Evolutionary conservation across 2,888 invertebrate genomes (phyloP).

Genomic region (Osmoderma eremita): DNA sequence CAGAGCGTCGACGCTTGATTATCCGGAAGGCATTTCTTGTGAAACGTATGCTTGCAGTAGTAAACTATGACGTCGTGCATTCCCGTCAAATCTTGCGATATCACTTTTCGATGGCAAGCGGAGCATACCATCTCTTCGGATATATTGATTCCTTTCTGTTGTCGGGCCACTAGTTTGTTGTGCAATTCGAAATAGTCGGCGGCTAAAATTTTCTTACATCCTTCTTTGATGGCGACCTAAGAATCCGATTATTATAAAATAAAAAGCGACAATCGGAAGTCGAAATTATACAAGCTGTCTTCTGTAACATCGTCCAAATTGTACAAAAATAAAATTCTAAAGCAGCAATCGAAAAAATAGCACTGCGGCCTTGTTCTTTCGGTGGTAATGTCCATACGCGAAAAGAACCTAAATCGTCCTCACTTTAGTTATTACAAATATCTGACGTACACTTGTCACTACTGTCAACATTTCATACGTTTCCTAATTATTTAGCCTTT

Average conservation of each 20-base stretch:
- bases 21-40: constrained; percentile 81
- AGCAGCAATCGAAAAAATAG: too few relatives aligned
- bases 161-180: constrained; percentile 80
- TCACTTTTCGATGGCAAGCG: constrained; percentile 80
- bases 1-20: constrained; percentile 55
- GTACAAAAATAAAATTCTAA: too few relatives aligned
- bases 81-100: constrained; percentile 69
- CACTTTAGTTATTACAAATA: too few relatives aligned
- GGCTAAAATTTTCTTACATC: constrained; percentile 89
- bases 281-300: too few relatives aligned
- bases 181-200: constrained; percentile 90
- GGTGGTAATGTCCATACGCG: too few relatives aligned
- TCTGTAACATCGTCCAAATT: too few relatives aligned
- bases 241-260: constrained; percentile 41
- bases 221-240: constrained; percentile 86
- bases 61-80: constrained; percentile 82
- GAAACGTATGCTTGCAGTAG: constrained; percentile 90
- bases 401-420: too few relatives aligned
- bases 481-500: too few relatives aligned
- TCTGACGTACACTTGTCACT: too few relatives aligned
- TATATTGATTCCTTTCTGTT: constrained; percentile 81
- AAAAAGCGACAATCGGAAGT: too few relatives aligned
- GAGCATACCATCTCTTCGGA: constrained; percentile 82
- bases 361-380: too few relatives aligned
- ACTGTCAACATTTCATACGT: too few relatives aligned